A percentile compares a stretch with the other conserved stretches of the same genome.
Conservation (phyloP, 92 coral and sea anemone genomes). For the Porites rus region DNA sequence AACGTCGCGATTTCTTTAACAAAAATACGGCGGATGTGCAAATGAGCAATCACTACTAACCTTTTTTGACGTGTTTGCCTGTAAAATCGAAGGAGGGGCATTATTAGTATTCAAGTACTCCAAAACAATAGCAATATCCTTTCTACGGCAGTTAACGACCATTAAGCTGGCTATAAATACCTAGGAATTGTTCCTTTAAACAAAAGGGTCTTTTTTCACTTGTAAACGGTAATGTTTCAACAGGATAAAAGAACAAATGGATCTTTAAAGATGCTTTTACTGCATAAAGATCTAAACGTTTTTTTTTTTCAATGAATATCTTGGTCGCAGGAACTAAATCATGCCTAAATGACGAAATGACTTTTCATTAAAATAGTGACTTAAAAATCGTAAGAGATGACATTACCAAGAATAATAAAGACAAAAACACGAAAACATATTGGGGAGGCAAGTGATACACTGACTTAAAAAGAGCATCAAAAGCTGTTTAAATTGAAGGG, state of each 20-base stretch:
- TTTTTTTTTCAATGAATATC: not conserved
- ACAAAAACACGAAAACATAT: not conserved
- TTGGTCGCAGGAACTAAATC: not conserved
- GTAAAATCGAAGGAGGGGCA: conserved; percentile 51
- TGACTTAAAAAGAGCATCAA: not conserved
- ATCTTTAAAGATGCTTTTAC: not conserved
- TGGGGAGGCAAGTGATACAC: not conserved
- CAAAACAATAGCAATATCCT: conserved; percentile 44
- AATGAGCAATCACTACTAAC: conserved; percentile 43
- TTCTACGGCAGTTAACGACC: conserved; percentile 10
- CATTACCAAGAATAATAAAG: not conserved
- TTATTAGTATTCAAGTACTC: conserved; percentile 23
- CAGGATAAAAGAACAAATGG: conserved; percentile 2
- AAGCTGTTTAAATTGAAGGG: not conserved
- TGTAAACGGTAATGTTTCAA: not conserved
- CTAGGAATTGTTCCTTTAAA: not conserved
- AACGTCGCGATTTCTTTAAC: not conserved
- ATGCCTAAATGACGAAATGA: not conserved
- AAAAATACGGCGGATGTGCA: not conserved
- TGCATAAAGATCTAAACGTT: not conserved
- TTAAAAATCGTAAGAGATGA: not conserved
- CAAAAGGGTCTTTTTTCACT: not conserved
- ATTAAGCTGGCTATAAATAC: conserved; percentile 18
- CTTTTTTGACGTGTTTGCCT: conserved; percentile 85
- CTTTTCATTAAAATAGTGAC: not conserved